Evolutionary conservation across 2,113 vertebrate genomes (phyloP).

Genomic region (Egretta garzetta): DNA sequence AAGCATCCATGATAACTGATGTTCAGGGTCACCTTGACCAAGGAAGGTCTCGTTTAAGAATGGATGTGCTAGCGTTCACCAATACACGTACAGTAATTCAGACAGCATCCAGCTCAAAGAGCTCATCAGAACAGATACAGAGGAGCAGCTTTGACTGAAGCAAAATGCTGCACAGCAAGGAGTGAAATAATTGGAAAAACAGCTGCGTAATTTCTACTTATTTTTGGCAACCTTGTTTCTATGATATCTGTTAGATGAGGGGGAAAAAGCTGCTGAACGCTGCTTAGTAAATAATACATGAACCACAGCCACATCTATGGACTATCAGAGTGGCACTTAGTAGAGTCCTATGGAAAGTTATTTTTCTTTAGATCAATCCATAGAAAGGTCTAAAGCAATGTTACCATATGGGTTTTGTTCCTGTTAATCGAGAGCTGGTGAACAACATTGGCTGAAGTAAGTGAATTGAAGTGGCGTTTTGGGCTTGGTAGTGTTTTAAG

Average conservation of each 20-base stretch:
- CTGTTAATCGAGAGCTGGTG: not conserved
- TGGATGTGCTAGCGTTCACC: not conserved
- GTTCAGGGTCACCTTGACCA: not conserved
- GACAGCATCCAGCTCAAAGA: not conserved
- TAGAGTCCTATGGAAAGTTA: not conserved
- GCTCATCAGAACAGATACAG: not conserved
- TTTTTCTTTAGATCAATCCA: not conserved
- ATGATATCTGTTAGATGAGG: not conserved
- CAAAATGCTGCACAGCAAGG: not conserved
- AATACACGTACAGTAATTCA: not conserved
- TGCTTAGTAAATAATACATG: not conserved
- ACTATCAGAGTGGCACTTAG: not conserved
- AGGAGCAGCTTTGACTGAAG: not conserved
- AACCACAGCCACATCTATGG: not conserved
- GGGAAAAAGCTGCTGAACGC: slow-evolving; percentile 1
- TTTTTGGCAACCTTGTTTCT: slow-evolving; percentile 25
- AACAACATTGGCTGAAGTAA: not conserved
- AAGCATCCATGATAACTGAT: not conserved
- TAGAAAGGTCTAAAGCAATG: not conserved
- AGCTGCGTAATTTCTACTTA: slow-evolving; percentile 41
- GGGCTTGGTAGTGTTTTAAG: not conserved
- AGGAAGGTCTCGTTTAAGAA: not conserved
- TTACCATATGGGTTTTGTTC: not conserved
- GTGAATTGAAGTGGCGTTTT: not conserved
- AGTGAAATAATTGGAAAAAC: not conserved